These are phyloP conservation scores for Neodiprion virginianus DNA, from an alignment of 1,140 invertebrate genomes.

Conservation along the genomic window DNA sequence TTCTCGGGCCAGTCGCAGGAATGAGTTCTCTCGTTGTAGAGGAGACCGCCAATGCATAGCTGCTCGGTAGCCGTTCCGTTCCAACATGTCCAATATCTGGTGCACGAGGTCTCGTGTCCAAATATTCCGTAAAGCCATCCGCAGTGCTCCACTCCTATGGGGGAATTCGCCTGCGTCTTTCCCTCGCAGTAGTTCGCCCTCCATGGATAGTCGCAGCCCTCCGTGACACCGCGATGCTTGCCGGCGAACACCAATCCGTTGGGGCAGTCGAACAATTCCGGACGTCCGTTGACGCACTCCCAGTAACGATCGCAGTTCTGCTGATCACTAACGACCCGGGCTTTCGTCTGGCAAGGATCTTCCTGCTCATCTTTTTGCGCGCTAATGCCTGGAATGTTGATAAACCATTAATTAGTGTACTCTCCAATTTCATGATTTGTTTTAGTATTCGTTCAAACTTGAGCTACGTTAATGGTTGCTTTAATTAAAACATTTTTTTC, in stretches of 20 bases:
- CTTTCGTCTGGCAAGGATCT: slow-evolving; percentile 80
- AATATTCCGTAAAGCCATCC: slow-evolving; percentile 94
- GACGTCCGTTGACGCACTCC: slow-evolving; percentile 81
- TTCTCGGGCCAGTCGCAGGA: slow-evolving; percentile 94
- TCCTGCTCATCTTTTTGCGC: slow-evolving; percentile 65
- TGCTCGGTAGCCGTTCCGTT: slow-evolving; percentile 92
- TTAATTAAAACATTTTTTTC: too few relatives aligned
- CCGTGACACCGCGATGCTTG: slow-evolving; percentile 83
- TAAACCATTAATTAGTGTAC: slow-evolving; percentile 9
- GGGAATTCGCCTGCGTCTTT: slow-evolving; percentile 79
- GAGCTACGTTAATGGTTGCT: too few relatives aligned
- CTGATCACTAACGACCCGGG: slow-evolving; percentile 75
- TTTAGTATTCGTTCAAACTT: too few relatives aligned
- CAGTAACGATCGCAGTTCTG: slow-evolving; percentile 89
- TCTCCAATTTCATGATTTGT: too few relatives aligned
- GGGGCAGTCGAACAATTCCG: slow-evolving; percentile 86
- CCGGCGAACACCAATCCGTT: slow-evolving; percentile 90
- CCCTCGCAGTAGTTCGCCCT: slow-evolving; percentile 84
- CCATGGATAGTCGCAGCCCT: slow-evolving; percentile 90
- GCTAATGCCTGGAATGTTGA: slow-evolving; percentile 34
- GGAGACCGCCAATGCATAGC: slow-evolving; percentile 88
- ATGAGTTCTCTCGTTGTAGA: slow-evolving; percentile 90
- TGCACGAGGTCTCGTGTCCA: slow-evolving; percentile 91
- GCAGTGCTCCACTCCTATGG: slow-evolving; percentile 85
- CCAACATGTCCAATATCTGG: slow-evolving; percentile 94